Evolutionary conservation across 1,140 invertebrate species (phyloP).

Genomic region (Apis dorsata): DNA sequence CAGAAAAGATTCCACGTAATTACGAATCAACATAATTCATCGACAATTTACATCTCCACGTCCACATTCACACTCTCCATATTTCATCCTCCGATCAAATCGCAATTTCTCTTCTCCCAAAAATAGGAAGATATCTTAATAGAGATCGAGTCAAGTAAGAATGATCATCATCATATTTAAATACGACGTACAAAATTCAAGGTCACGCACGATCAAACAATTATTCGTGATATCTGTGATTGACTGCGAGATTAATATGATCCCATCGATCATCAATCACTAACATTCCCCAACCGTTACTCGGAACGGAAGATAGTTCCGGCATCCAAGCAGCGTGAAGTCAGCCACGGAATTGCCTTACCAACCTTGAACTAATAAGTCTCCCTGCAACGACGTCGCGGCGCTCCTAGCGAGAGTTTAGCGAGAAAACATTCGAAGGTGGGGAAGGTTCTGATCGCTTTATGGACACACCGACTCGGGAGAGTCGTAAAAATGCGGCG

Average conservation of each 20-base stretch:
- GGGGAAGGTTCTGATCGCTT: neutral
- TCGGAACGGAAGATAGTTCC: constrained; percentile 15
- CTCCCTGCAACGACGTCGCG: constrained; percentile 37
- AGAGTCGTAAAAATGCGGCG: constrained; percentile 28
- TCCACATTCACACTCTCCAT: neutral
- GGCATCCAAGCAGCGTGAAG: constrained; percentile 56
- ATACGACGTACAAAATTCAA: neutral
- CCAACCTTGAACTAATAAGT: constrained; percentile 53
- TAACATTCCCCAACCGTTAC: neutral
- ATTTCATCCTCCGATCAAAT: neutral
- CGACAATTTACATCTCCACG: too few relatives aligned
- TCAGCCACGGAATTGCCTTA: constrained; percentile 51
- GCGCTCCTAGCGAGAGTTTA: constrained; percentile 22
- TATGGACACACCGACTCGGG: constrained; percentile 11
- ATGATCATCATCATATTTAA: too few relatives aligned
- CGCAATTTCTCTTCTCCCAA: neutral
- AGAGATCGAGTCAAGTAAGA: too few relatives aligned
- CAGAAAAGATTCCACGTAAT: too few relatives aligned
- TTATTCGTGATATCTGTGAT: neutral
- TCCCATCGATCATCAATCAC: constrained; percentile 9
- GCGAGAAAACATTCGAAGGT: constrained; percentile 10
- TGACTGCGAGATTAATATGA: neutral
- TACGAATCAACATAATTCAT: too few relatives aligned
- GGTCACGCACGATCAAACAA: neutral
- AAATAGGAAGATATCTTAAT: neutral